Base-by-base conservation (phyloP, 1,140 invertebrate species). In the Ceratina australensis region DNA sequence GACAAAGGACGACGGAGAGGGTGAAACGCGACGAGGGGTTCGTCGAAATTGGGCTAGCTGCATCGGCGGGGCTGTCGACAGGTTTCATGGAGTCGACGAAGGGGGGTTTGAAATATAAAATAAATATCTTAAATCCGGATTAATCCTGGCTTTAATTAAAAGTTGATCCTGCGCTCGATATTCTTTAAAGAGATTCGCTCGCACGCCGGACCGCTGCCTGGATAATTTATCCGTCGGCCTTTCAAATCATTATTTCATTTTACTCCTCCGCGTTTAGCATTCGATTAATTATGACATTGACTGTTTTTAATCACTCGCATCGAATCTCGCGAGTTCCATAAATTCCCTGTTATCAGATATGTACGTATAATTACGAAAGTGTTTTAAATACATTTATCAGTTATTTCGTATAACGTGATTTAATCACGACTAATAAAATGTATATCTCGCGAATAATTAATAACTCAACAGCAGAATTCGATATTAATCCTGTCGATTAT, bases 101-200 rank as follows among this genome's bases (percentile, higher is more conserved):
- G 16, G 49, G 73, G 72, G 79, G 82, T 82, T 85, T 85, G 82
- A 88, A 83, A 83, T 87, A 89, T 89, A 86, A 88, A 89, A 89
- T 87, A 89, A 88, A 89, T 89, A 89, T 89, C 88, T 89, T 89
- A 82, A 87, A 86, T 83, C 84, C 81, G 67, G 57, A 66, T 57
- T 87, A 77, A 89, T 87, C 83, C 86, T 56, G 63, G 85, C 72
- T 89, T 89, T 89, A 89, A 89, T 89, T 89, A 89, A 89, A 89
- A 89, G 80, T 89, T 89, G 85, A 89, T 88, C 87, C 81, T 78
- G 78, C 79, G 78, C 80, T 84, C 80, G 82, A 87, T 89, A 83
- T 81, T 49, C 33, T 24, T 65, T 42, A 71, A 78, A 78, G 81
- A 86, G 80, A 89, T 86, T 85, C 80, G 64, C 78, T 3, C 24